phyloP scores from a whole-genome alignment of 2,888 invertebrate species.

The Chalcis sispes region DNA sequence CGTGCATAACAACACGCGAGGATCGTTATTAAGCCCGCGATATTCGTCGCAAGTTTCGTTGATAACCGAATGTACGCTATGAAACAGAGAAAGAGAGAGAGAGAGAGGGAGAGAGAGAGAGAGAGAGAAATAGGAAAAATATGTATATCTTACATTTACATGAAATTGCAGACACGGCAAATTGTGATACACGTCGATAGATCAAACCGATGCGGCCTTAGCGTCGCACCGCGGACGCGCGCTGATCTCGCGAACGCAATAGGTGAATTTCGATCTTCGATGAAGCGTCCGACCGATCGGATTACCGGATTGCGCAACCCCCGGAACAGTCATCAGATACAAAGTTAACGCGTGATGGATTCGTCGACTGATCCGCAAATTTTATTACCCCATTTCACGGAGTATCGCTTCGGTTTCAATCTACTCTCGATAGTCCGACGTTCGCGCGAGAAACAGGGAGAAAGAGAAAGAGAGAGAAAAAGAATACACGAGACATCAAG shows the following conservation, averaged over 20 bases:
- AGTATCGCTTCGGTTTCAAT: constrained; percentile 48
- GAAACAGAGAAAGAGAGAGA: not conserved
- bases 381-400: constrained; percentile 56
- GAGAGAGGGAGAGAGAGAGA: not conserved
- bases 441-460: not conserved
- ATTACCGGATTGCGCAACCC: not conserved
- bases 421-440: constrained; percentile 1
- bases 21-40: not conserved
- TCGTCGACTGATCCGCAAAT: constrained; percentile 51
- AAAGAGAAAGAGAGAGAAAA: too few species aligned
- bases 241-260: not conserved
- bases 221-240: not conserved
- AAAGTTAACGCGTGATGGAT: constrained; percentile 52
- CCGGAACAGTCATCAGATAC: constrained; percentile 40
- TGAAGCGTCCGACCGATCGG: constrained; percentile 34
- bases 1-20: not conserved
- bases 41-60: not conserved
- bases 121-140: not conserved
- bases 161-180: constrained; percentile 32
- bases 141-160: not conserved
- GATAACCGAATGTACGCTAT: not conserved
- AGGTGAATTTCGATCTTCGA: constrained; percentile 24
- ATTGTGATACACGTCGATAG: constrained; percentile 38
- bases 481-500: too few species aligned
- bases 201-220: not conserved